Conservation (phyloP, 2,797 vertebrate species). For the Propithecus deckenii region DNA sequence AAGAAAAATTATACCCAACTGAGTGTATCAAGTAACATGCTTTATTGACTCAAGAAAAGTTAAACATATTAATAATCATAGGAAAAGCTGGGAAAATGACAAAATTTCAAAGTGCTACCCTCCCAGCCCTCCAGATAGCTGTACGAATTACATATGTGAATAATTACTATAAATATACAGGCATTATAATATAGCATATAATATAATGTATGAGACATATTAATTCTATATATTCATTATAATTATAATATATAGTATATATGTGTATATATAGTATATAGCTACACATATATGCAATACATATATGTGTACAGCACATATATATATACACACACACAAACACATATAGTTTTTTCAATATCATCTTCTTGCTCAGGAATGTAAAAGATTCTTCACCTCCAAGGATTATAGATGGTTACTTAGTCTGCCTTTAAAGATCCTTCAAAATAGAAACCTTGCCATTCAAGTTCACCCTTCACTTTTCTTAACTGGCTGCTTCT, state of each 20-base stretch:
- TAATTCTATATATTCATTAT: too few relatives aligned
- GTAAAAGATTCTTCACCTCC: neutral
- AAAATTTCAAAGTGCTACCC: neutral
- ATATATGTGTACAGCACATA: neutral
- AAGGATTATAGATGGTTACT: neutral
- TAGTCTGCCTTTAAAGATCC: neutral
- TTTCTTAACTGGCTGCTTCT: neutral
- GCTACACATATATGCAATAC: neutral
- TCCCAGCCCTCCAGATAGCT: neutral
- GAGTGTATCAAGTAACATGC: neutral
- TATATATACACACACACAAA: neutral
- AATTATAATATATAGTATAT: neutral
- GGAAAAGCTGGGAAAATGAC: neutral
- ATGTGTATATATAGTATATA: neutral
- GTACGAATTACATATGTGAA: neutral
- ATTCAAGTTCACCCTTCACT: neutral
- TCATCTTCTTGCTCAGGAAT: neutral
- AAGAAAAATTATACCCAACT: neutral
- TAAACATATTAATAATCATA: neutral
- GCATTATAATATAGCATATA: neutral
- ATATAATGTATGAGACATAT: too few relatives aligned
- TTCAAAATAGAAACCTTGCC: neutral
- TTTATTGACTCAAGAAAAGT: neutral
- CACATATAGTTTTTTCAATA: neutral
- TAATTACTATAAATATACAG: too few relatives aligned